Conservation (phyloP, 1,140 invertebrate species). For the Scaptomyza pallida region DNA sequence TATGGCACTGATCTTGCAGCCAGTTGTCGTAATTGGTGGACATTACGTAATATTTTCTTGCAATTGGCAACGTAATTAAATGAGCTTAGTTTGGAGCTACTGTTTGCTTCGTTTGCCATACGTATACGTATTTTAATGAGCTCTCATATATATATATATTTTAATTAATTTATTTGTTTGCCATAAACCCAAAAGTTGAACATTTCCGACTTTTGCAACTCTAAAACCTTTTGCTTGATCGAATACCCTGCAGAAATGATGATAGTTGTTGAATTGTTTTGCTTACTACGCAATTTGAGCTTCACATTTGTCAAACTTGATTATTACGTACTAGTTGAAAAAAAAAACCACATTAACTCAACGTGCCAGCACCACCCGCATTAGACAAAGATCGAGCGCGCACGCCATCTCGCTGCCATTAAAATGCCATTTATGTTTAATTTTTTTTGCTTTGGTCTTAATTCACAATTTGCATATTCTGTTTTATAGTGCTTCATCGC, state of each 20-base stretch:
- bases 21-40: constrained; percentile 18
- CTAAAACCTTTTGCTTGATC: constrained; percentile 17
- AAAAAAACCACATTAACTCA: background rate
- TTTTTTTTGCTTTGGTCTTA: constrained; percentile 44
- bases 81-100: constrained; percentile 12
- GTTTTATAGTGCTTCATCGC: constrained; percentile 54
- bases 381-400: constrained; percentile 25
- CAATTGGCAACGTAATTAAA: constrained; percentile 36
- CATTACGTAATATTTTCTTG: constrained; percentile 28
- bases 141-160: constrained; percentile 56
- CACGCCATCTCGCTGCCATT: constrained; percentile 53
- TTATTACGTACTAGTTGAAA: constrained; percentile 18
- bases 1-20: constrained; percentile 27
- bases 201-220: constrained; percentile 60
- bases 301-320: constrained; percentile 47
- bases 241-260: constrained; percentile 8
- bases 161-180: constrained; percentile 80
- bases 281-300: constrained; percentile 40
- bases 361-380: background rate
- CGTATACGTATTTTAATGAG: constrained; percentile 60
- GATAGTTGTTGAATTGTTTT: constrained; percentile 20
- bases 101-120: constrained; percentile 28
- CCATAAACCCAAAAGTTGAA: constrained; percentile 12
- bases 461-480: constrained; percentile 72
- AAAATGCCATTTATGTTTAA: constrained; percentile 75